These are phyloP conservation scores for Drosophila biarmipes DNA, from an alignment of 1,140 invertebrate genomes.

Conservation along the genomic window DNA sequence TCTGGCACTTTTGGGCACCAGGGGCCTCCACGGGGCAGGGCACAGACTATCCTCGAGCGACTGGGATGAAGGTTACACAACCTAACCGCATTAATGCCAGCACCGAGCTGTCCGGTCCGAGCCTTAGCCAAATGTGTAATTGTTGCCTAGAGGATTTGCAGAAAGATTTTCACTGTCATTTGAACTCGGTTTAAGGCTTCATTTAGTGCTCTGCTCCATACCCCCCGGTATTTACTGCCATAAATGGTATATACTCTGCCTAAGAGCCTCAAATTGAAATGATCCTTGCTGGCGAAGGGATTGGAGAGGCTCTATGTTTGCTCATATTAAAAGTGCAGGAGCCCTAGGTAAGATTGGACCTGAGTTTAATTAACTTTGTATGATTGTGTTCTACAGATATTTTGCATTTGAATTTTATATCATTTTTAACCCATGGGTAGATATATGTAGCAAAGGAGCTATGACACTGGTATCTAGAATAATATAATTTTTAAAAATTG, in stretches of 20 bases:
- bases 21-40: conserved; percentile 4
- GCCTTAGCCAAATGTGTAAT: conserved; percentile 52
- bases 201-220: conserved; percentile 22
- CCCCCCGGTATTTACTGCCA: conserved; percentile 11
- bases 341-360: too few species aligned
- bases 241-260: conserved; percentile 19
- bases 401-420: too few species aligned
- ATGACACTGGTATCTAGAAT: too few species aligned
- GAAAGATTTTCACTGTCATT: conserved; percentile 67
- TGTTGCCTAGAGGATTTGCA: conserved; percentile 63
- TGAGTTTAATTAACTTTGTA: neutral
- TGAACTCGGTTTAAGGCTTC: conserved; percentile 55
- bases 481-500: too few species aligned
- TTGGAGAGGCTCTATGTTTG: neutral
- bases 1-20: conserved; percentile 47
- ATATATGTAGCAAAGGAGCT: too few species aligned
- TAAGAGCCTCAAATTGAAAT: conserved; percentile 39
- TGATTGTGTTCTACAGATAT: neutral
- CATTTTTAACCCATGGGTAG: too few species aligned
- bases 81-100: conserved; percentile 71
- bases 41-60: conserved; percentile 36
- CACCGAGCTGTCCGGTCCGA: conserved; percentile 3
- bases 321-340: neutral
- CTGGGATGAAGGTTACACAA: conserved; percentile 52
- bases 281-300: conserved; percentile 9